These are phyloP conservation scores for Cromileptes altivelis DNA, from an alignment of 2,113 vertebrate species.

Conservation along the genomic window DNA sequence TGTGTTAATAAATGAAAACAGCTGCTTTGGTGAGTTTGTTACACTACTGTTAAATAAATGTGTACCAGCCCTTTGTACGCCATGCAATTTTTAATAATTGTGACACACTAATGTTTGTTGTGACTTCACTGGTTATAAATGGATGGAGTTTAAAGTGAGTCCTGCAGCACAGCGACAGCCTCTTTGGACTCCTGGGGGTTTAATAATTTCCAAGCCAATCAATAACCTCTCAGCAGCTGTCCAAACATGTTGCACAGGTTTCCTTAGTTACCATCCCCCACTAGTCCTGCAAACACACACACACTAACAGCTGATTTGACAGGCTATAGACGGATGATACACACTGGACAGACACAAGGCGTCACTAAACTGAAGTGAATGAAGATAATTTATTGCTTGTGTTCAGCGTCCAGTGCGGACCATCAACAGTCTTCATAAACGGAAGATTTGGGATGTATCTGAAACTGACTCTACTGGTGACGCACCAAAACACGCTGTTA, in stretches of 20 bases:
- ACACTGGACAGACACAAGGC: conserved; percentile 19
- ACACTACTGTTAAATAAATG: neutral
- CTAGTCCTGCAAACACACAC: neutral
- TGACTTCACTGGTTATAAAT: conserved; percentile 27
- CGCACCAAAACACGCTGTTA: neutral
- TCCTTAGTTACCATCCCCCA: conserved; percentile 49
- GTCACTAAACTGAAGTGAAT: neutral
- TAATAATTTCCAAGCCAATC: conserved; percentile 70
- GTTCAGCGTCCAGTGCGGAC: neutral
- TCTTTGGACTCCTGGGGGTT: conserved; percentile 47
- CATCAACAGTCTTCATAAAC: neutral
- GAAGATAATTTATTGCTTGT: conserved; percentile 19
- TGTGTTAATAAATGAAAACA: neutral
- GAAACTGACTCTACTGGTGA: neutral
- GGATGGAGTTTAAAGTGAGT: conserved; percentile 14
- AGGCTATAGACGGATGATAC: conserved; percentile 7
- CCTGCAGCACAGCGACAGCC: conserved; percentile 48
- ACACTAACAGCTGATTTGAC: conserved; percentile 26
- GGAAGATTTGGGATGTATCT: neutral
- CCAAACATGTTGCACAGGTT: conserved; percentile 56
- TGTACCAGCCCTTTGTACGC: neutral
- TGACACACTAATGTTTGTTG: conserved; percentile 9
- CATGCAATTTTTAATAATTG: neutral
- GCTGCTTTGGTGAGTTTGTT: neutral
- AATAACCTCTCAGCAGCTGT: conserved; percentile 64